Conservation (phyloP, 2,797 vertebrate species). For the Pyrrhura leucotis region DNA sequence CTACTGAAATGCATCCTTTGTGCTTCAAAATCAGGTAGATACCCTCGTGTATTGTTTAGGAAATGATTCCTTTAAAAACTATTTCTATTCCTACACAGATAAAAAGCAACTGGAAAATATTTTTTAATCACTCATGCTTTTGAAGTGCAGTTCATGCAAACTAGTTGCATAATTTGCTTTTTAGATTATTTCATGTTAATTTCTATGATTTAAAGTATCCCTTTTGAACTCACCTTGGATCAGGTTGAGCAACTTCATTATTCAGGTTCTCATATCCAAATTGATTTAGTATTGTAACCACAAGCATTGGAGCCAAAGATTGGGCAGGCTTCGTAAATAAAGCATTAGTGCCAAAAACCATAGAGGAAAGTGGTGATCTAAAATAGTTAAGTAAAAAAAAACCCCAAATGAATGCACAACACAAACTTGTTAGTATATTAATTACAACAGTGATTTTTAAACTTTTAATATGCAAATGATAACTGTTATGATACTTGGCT, state of each 20-base stretch:
- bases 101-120: not conserved
- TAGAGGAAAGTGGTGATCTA: conserved; percentile 89
- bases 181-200: not conserved
- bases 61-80: not conserved
- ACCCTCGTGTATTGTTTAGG: not conserved
- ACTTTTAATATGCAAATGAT: not conserved
- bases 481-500: not conserved
- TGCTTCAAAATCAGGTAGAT: not conserved
- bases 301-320: conserved; percentile 89
- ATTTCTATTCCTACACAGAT: not conserved
- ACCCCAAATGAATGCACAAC: not conserved
- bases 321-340: conserved; percentile 92
- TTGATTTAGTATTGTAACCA: conserved; percentile 85
- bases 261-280: conserved; percentile 86
- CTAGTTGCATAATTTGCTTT: not conserved
- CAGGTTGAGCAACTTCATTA: conserved; percentile 33
- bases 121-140: not conserved
- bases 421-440: not conserved
- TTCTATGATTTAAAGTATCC: not conserved
- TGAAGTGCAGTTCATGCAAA: not conserved
- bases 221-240: conserved; percentile 77
- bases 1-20: not conserved
- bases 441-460: not conserved
- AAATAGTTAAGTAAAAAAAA: conserved; percentile 5
- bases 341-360: conserved; percentile 93